A percentile compares a stretch with the other conserved stretches of the same genome.
Evolutionary conservation across 2,888 invertebrate species (phyloP).

Genomic region (Margaritifera margaritifera): DNA sequence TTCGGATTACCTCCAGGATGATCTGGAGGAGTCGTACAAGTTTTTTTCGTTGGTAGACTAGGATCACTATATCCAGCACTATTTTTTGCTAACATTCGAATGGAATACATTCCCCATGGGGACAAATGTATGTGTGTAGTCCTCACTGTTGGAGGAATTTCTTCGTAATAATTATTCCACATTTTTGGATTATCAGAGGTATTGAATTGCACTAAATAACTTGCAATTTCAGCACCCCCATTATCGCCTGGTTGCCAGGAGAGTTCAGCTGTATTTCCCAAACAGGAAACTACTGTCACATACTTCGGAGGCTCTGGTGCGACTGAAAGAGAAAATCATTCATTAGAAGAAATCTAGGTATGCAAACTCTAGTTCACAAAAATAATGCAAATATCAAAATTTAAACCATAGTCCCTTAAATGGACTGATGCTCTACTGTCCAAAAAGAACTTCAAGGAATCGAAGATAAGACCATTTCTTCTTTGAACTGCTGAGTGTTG

Average conservation of each 20-base stretch:
- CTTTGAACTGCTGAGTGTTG: too few relatives aligned
- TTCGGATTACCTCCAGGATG: slow-evolving; percentile 68
- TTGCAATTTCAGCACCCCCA: slow-evolving; percentile 92
- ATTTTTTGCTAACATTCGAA: slow-evolving; percentile 70
- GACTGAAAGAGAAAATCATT: slow-evolving; percentile 76
- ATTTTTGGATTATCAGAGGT: slow-evolving; percentile 93
- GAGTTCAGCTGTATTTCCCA: slow-evolving; percentile 68
- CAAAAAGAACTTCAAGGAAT: too few relatives aligned
- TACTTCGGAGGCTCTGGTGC: slow-evolving; percentile 91
- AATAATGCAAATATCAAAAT: too few relatives aligned
- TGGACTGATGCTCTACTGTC: too few relatives aligned
- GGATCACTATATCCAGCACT: slow-evolving; percentile 71
- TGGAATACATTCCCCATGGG: slow-evolving; percentile 71
- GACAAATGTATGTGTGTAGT: slow-evolving; percentile 54
- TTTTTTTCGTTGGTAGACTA: slow-evolving; percentile 55
- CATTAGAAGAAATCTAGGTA: too few relatives aligned
- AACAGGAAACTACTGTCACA: slow-evolving; percentile 78
- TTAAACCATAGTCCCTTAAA: too few relatives aligned
- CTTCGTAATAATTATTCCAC: slow-evolving; percentile 77
- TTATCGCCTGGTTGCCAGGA: slow-evolving; percentile 91
- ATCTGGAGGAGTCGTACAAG: slow-evolving; percentile 64
- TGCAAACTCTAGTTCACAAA: too few relatives aligned
- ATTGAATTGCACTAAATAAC: slow-evolving; percentile 92
- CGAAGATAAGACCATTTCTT: too few relatives aligned
- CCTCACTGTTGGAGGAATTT: slow-evolving; percentile 39